Evolutionary conservation across 2,888 invertebrate species (phyloP).

Genomic region (Octonoba sinensis): DNA sequence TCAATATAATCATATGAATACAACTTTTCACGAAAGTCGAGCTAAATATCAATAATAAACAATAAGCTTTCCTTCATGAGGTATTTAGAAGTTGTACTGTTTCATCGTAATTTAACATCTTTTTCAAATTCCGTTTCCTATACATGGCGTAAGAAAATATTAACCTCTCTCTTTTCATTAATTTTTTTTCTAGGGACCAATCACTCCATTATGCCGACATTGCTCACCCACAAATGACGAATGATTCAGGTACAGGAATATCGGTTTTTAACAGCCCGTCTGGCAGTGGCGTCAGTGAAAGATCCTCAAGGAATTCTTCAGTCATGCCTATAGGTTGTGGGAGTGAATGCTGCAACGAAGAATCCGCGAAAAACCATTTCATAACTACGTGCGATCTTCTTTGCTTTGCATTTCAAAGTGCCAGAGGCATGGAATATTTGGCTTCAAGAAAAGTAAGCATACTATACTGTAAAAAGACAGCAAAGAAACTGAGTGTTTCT

Average conservation of each 20-base stretch:
- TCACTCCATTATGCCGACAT: slow-evolving; percentile 53
- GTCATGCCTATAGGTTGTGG: not conserved
- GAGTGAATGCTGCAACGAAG: slow-evolving; percentile 17
- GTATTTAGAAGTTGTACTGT: too few species aligned
- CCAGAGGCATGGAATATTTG: slow-evolving; percentile 95
- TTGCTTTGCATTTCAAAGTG: slow-evolving; percentile 93
- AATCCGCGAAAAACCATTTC: slow-evolving; percentile 28
- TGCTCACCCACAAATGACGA: slow-evolving; percentile 29
- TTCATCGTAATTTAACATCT: too few species aligned
- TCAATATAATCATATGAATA: too few species aligned
- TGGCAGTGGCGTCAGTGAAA: slow-evolving; percentile 20
- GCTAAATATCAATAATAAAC: too few species aligned
- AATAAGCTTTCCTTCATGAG: too few species aligned
- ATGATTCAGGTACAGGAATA: slow-evolving; percentile 38
- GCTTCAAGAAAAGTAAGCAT: slow-evolving; percentile 83
- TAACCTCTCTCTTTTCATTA: not conserved
- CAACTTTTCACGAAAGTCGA: too few species aligned
- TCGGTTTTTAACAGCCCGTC: slow-evolving; percentile 37
- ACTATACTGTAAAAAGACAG: too few species aligned
- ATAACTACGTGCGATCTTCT: slow-evolving; percentile 83
- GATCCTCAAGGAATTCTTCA: slow-evolving; percentile 20
- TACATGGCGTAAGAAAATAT: too few species aligned
- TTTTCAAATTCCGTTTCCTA: too few species aligned
- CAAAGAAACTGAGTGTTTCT: too few species aligned
- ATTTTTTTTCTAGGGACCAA: slow-evolving; percentile 31